phyloP scores from a whole-genome alignment of 2,113 vertebrate species.

The Synodontis membranacea region DNA sequence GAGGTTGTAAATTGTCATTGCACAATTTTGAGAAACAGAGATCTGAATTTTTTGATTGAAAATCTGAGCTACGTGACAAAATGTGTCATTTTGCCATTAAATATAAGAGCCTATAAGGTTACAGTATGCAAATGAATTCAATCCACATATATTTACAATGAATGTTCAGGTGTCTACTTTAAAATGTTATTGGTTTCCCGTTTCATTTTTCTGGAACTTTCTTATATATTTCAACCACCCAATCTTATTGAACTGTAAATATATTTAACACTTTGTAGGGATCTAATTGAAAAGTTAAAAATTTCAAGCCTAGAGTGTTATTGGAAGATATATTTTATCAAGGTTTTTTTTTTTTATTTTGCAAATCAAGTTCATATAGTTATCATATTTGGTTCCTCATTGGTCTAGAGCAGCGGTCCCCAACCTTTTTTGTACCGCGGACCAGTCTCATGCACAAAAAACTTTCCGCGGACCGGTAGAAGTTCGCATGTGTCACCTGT shows the following conservation, averaged over 20 bases:
- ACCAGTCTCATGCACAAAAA: too few relatives aligned
- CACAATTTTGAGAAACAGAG: not conserved
- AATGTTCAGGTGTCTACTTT: not conserved
- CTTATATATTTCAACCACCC: not conserved
- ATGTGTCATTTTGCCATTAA: not conserved
- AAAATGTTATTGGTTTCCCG: not conserved
- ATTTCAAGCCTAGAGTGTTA: too few relatives aligned
- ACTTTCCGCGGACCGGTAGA: too few relatives aligned
- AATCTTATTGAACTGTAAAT: not conserved
- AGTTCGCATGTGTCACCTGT: too few relatives aligned
- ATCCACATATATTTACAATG: not conserved
- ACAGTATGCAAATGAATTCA: not conserved
- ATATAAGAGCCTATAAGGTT: not conserved
- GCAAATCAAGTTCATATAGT: too few relatives aligned
- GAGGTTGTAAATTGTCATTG: not conserved
- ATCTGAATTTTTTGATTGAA: not conserved
- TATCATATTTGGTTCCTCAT: too few relatives aligned
- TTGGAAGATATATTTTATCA: too few relatives aligned
- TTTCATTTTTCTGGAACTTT: not conserved
- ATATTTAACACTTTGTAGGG: too few relatives aligned
- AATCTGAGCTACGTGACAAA: not conserved
- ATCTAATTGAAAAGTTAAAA: too few relatives aligned
- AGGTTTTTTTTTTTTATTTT: too few relatives aligned
- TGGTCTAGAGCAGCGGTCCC: too few relatives aligned
- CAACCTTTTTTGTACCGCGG: too few relatives aligned